Base-by-base conservation (phyloP, 2,113 vertebrate species). In the Actenoides lindsayi region DNA sequence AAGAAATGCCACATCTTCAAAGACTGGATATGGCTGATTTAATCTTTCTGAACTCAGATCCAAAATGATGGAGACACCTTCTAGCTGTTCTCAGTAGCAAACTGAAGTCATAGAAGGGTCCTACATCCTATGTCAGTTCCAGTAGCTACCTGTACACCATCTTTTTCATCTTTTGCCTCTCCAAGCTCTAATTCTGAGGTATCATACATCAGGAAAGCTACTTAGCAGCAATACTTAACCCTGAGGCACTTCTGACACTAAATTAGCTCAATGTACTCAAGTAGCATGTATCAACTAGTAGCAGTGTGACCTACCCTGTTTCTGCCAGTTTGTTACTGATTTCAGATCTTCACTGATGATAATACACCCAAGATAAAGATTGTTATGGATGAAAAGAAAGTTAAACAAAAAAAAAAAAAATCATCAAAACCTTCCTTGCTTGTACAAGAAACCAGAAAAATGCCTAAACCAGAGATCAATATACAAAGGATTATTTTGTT, bases 11-110 rank as follows among this genome's bases (percentile, higher is more conserved):
- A 14, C 7, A 23, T 53, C 16, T 91, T 73, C 41, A 51, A 78
- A 78, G 54, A 31, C 12, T 16, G 9, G 24, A 37, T 23, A 25
- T 56, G 15, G 15, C 30, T 54, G 16, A 73, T 89, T 80, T 79
- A 35, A 56, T 7, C 33, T 84, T 74, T 56, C 48, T 89, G 54
- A 89, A 68, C 35, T 79, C 31, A 16, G 11, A 63, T 63, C 16
- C 35, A 37, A 37, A 79, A 62, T 0, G 0, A 10, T 1, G 1
- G 19, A 74, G 35, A 37, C 37, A 37, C 37, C 37, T 37, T 37
- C 37, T 37, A 37, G 37, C 37, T 37, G 37, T 51, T 81, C 24
- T 33, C 33, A 31, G 33, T 14, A 51, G 14, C 42, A 85, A 89
- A 42, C 6, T 63, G 68, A 63, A 63, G 33, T 51, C 48, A 35